Evolutionary conservation across 2,888 invertebrate genomes (phyloP), one percentile per base, ranked within the genome.

Genomic region (Caenorhabditis imperialis): DNA sequence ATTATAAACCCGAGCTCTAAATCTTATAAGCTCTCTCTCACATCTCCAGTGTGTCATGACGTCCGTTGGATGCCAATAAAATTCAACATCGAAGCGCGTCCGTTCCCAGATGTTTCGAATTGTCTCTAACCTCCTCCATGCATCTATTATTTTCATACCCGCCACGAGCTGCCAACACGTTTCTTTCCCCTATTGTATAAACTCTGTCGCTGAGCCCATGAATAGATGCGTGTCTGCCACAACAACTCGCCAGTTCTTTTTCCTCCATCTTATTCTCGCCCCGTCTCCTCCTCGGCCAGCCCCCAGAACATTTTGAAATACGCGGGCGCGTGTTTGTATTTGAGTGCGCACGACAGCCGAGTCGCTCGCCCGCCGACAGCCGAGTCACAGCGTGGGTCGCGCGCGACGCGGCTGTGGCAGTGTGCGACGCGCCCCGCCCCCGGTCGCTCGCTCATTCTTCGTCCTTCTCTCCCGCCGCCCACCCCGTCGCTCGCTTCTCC

Each of bases 311-410:
- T 72, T 71, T 72, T 65, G 54, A 72, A 72, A 72, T 62, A 58
- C 72, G 72, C 72, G 63, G 62, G 63, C 72, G 48, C 63, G 58
- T 72, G 72, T 72, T 72, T 72, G 53, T 63, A 58, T 63, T 62
- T 37, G 58, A 42, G 60, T 38, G 53, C 58, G 50, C 71, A 47
- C 48, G 51, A 57, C 51, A 57, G 71, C 70, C 60, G 63, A 48
- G 77, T 74, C 74, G 44, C 70, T 16, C 50, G 10, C 18, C 14
- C 12, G 14, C 16, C 57, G 42, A 40, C 55, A 71, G 71, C 61
- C 6, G 30, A 30, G 30, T 30, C 30, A 30, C 30, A 30, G 30
- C 30, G 10, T 6, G 55, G 23, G 74, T 70, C 70, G 51, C 55
- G 20, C 42, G 53, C 53, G 63, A 72, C 72, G 22, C 63, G 58